These are phyloP conservation scores for Drosophila flavopinicola DNA, from an alignment of 2,888 invertebrate species.

Conservation along the genomic window DNA sequence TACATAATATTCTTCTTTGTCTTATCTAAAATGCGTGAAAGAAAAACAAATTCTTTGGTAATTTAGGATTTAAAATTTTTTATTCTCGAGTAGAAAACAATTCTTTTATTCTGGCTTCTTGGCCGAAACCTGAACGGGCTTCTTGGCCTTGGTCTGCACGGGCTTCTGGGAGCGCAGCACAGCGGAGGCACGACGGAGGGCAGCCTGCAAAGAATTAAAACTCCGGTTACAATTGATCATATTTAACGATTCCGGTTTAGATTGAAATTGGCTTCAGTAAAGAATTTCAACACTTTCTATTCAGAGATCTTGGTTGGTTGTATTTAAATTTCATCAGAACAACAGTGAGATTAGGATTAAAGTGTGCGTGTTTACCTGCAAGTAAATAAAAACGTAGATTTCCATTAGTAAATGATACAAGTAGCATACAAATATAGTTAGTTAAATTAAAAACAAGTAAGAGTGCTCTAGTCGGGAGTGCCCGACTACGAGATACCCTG, in stretches of 20 bases:
- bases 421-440: not conserved
- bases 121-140: constrained; percentile 86
- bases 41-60: constrained; percentile 22
- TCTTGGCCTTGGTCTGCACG: constrained; percentile 91
- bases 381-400: constrained; percentile 15
- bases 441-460: constrained; percentile 3
- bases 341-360: not conserved
- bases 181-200: constrained; percentile 96
- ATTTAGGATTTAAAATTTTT: constrained; percentile 53
- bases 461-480: no score
- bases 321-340: constrained; percentile 42
- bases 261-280: no score
- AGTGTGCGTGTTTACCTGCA: constrained; percentile 44
- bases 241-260: no score
- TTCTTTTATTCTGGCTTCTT: constrained; percentile 91
- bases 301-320: constrained; percentile 42
- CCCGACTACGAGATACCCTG: no score
- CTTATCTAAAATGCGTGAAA: constrained; percentile 19
- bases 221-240: constrained; percentile 5
- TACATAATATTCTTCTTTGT: constrained; percentile 24
- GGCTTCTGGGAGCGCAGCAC: constrained; percentile 96
- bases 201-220: constrained; percentile 87
- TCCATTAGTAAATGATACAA: constrained; percentile 13
- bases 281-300: no score
- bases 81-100: constrained; percentile 73